Evolutionary conservation across 2,888 invertebrate genomes (phyloP), one percentile per base, ranked within the genome.

Genomic region (Ornithoptera alexandrae): DNA sequence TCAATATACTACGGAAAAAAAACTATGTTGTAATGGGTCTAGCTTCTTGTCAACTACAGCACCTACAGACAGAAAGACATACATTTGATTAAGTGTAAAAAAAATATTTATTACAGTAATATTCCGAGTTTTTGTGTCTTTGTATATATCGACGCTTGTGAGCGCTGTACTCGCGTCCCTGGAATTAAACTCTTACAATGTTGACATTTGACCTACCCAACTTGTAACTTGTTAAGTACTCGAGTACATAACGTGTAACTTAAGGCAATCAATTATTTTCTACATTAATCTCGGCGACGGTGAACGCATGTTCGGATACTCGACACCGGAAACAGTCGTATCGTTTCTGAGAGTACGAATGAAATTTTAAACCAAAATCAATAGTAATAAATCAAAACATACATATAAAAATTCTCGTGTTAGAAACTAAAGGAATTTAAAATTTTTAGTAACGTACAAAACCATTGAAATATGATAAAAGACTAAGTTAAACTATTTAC

Each of bases 151-250:
- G 46, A 12, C 12, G 46, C 46, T 12, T 15, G 15, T 46, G 46
- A 46, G 12, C 69, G 65, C 65, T 69, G 0, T 30, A 30, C 12
- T 56, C 5, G 4, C 24, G 15, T 30, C 42, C 58, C 58, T 70
- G 18, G 12, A 57, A 8, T 12, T 50, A 8, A 20, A 62, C 22
- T 36, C 62, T 36, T 36, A 24, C 39, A 20, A 42, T 70, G 67
- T 70, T 70, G 70, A 70, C 70, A 70, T 67, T 56, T 67, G 70
- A 70, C 70, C 70, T 67, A 70, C 70, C 70, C 63, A 67, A 67
- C 67, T 64, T 24, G n/a, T 39, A 46, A 67, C 24, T 39, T 53
- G 22, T 59, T 66, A 59, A 65, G 69, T 61, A 60, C 10, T 50
- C 62, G 18, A 57, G 62, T 63, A 56, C 63, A 64, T 8, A 22